These are phyloP conservation scores for Drosophila nigrodunni DNA, from an alignment of 1,140 invertebrate species.

Conservation along the genomic window DNA sequence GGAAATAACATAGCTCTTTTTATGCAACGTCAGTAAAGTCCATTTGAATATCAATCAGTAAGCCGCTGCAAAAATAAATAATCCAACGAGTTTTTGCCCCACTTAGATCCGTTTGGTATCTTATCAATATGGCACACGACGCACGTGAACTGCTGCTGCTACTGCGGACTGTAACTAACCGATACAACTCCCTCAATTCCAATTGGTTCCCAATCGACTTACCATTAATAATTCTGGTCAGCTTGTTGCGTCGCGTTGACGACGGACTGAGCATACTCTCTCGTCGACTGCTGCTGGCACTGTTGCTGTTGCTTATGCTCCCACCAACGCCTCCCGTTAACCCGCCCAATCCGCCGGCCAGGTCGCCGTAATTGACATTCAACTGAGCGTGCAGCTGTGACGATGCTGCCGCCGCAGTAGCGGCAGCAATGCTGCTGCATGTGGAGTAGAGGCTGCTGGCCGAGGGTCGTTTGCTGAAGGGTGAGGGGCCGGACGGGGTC, in stretches of 20 bases:
- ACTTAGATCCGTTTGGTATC: slow-evolving; percentile 7
- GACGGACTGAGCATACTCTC: slow-evolving; percentile 89
- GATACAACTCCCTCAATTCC: slow-evolving; percentile 23
- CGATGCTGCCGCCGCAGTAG: slow-evolving; percentile 64
- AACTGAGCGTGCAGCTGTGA: slow-evolving; percentile 68
- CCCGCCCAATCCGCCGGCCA: slow-evolving; percentile 50
- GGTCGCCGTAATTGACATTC: slow-evolving; percentile 82
- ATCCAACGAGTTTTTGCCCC: slow-evolving; percentile 26
- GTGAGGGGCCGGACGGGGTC: slow-evolving; percentile 43
- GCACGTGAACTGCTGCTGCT: slow-evolving; percentile 17
- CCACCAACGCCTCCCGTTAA: slow-evolving; percentile 52
- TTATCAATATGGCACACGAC: slow-evolving; percentile 62
- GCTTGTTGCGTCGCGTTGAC: slow-evolving; percentile 89
- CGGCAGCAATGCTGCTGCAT: slow-evolving; percentile 84
- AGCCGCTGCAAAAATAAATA: slow-evolving; percentile 66
- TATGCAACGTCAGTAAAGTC: slow-evolving; percentile 57
- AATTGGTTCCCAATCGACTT: slow-evolving; percentile 84
- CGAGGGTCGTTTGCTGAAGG: slow-evolving; percentile 85
- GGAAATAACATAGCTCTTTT: slow-evolving; percentile 52
- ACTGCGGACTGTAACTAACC: slow-evolving; percentile 24
- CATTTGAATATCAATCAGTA: slow-evolving; percentile 78
- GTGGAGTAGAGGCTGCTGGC: slow-evolving; percentile 85
- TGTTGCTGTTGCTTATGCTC: slow-evolving; percentile 60
- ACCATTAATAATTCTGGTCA: slow-evolving; percentile 90
- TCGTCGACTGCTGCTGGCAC: slow-evolving; percentile 78